phyloP scores from a whole-genome alignment of 2,113 vertebrate species.

The Lasiurus borealis region DNA sequence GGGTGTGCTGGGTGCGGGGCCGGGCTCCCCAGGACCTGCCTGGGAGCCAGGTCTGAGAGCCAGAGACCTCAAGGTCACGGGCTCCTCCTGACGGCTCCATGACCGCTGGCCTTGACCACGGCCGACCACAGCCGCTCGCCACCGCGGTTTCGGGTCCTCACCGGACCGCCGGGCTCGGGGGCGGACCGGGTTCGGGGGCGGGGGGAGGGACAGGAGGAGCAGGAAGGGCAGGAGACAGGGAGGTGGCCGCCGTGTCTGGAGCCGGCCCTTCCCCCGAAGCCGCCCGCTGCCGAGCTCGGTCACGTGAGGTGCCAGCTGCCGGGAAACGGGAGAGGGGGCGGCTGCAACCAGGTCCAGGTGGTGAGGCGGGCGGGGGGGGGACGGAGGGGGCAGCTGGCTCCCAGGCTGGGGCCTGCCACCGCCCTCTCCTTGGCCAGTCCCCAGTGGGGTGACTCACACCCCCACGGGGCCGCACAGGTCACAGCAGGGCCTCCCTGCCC shows the following conservation, averaged over 20 bases:
- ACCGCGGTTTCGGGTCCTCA: not conserved
- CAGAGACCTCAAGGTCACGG: not conserved
- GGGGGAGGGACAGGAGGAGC: not conserved
- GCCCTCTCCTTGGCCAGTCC: not conserved
- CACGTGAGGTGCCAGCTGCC: not conserved
- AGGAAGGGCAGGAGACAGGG: slow-evolving; percentile 74
- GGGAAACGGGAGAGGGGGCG: not conserved
- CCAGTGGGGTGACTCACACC: not conserved
- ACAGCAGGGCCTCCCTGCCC: not conserved
- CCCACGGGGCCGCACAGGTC: not conserved
- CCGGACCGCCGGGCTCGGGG: not conserved
- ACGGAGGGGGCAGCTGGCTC: not conserved
- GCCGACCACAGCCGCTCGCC: accelerated
- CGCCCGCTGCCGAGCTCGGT: not conserved
- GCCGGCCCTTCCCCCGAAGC: slow-evolving; percentile 52
- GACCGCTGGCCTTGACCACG: not conserved
- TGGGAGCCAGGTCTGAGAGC: not conserved
- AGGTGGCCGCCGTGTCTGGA: slow-evolving; percentile 56
- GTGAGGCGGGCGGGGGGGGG: not conserved
- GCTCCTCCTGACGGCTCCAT: too few species aligned
- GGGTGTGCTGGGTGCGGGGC: too few species aligned
- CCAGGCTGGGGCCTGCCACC: not conserved
- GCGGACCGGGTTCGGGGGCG: not conserved
- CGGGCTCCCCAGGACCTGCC: not conserved
- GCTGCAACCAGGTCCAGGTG: not conserved